Percentiles rank a stretch among this genome's conserved stretches.
phyloP scores from a whole-genome alignment of 2,888 invertebrate species.

The Rotaria socialis region DNA sequence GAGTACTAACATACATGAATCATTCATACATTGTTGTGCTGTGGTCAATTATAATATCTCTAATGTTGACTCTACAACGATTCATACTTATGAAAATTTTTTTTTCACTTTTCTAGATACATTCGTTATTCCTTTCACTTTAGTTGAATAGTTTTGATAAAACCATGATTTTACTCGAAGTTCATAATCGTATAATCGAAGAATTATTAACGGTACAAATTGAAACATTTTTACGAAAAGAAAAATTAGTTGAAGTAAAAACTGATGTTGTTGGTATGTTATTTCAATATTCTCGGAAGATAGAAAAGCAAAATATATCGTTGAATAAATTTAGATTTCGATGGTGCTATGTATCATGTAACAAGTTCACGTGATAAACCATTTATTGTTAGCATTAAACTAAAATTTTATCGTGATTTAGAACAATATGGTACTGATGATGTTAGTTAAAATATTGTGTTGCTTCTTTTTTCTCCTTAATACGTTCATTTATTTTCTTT shows the following conservation, averaged over 20 bases:
- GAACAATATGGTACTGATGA: constrained; percentile 97
- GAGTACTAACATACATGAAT: neutral
- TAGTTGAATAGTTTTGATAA: neutral
- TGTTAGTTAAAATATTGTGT: constrained; percentile 51
- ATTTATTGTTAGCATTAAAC: constrained; percentile 73
- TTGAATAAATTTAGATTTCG: constrained; percentile 73
- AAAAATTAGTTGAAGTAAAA: constrained; percentile 24
- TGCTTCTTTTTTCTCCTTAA: neutral
- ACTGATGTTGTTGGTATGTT: constrained; percentile 2
- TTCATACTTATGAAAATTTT: neutral
- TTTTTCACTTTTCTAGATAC: neutral
- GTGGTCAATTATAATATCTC: neutral
- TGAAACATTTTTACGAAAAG: constrained; percentile 35
- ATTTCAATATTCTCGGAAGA: neutral
- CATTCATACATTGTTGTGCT: neutral
- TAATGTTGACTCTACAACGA: neutral
- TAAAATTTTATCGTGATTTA: constrained; percentile 95
- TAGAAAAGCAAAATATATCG: neutral
- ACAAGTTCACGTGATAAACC: constrained; percentile 93
- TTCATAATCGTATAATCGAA: constrained; percentile 42
- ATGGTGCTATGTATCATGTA: constrained; percentile 95
- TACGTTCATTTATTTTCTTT: constrained; percentile 43
- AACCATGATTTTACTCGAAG: constrained; percentile 44
- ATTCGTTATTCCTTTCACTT: neutral
- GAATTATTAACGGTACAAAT: constrained; percentile 40